Conservation (phyloP, 2,888 invertebrate species). For the Oscheius sp. region DNA sequence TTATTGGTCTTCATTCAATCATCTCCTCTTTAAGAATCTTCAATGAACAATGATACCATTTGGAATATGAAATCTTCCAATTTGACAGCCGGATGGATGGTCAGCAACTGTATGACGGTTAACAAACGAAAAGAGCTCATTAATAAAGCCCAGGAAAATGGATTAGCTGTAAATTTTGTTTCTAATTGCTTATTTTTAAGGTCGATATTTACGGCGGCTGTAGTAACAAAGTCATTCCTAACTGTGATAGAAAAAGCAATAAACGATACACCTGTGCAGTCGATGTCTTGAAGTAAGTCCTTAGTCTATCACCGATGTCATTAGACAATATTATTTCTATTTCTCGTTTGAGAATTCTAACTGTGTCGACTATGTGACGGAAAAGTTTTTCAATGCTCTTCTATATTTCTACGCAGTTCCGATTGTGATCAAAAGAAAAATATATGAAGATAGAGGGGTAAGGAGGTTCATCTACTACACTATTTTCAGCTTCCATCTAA, state of each 20-base stretch:
- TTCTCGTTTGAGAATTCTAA: slow-evolving; percentile 20
- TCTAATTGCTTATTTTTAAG: neutral
- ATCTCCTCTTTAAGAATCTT: neutral
- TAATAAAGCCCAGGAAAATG: slow-evolving; percentile 8
- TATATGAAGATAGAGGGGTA: slow-evolving; percentile 38
- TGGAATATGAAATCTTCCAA: slow-evolving; percentile 17
- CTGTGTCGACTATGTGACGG: slow-evolving; percentile 22
- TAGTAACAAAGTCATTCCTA: slow-evolving; percentile 29
- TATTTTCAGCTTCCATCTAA: slow-evolving; percentile 38
- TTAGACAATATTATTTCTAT: slow-evolving; percentile 21
- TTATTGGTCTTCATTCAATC: neutral
- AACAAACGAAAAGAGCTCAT: slow-evolving; percentile 38
- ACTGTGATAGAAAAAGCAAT: slow-evolving; percentile 26
- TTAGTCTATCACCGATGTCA: neutral
- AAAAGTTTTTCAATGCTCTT: slow-evolving; percentile 36
- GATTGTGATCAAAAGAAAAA: slow-evolving; percentile 41
- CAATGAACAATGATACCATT: neutral
- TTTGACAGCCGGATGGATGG: slow-evolving; percentile 39
- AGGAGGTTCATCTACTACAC: neutral
- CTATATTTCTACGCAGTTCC: slow-evolving; percentile 38
- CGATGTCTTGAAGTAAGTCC: slow-evolving; percentile 25
- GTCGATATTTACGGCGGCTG: slow-evolving; percentile 35
- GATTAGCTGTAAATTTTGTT: neutral
- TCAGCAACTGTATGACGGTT: slow-evolving; percentile 37
- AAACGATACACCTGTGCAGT: slow-evolving; percentile 28